A percentile compares a stretch with the other conserved stretches of the same genome.
phyloP scores from a whole-genome alignment of 1,140 invertebrate genomes.

The Heliconius hewitsoni region DNA sequence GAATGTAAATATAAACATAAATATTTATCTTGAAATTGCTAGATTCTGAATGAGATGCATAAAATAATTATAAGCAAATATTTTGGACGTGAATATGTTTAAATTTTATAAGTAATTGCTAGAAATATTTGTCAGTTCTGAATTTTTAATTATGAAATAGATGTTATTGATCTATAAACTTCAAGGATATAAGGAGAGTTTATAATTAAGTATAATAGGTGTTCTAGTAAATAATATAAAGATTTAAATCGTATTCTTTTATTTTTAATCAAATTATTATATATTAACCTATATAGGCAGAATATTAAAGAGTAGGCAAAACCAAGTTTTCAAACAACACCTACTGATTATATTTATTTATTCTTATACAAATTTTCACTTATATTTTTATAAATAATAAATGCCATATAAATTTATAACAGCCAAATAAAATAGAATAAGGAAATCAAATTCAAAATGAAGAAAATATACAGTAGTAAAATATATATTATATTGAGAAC shows the following conservation, averaged over 20 bases:
- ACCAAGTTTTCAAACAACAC: conserved; percentile 26
- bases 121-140: neutral
- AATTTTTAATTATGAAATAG: neutral
- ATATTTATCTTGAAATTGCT: no score
- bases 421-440: conserved; percentile 27
- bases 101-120: neutral
- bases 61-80: no score
- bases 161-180: neutral
- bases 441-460: conserved; percentile 15
- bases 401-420: conserved; percentile 35
- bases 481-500: conserved; percentile 20
- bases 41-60: no score
- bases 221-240: conserved; percentile 29
- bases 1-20: no score
- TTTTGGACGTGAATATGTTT: neutral
- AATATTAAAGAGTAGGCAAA: conserved; percentile 25
- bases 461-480: conserved; percentile 18
- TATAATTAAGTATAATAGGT: neutral
- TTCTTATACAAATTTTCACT: conserved; percentile 22
- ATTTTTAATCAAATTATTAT: conserved; percentile 22
- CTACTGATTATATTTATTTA: conserved; percentile 21
- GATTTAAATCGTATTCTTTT: conserved; percentile 31
- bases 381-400: conserved; percentile 35
- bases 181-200: neutral
- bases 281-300: conserved; percentile 30